phyloP scores from a whole-genome alignment of 1,140 invertebrate species.

The Aleiodes sp. region DNA sequence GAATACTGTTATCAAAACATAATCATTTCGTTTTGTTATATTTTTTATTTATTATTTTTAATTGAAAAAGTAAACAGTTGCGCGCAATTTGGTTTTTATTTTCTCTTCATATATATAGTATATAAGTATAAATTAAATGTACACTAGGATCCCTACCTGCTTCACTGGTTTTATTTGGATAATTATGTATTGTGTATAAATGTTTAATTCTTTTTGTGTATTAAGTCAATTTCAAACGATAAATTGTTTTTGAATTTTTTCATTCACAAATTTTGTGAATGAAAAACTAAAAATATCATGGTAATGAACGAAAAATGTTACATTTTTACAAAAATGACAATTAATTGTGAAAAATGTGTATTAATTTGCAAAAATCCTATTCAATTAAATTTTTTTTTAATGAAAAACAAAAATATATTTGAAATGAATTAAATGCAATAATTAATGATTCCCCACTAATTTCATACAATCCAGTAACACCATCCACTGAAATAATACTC shows the following conservation, averaged over 20 bases:
- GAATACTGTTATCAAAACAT: slow-evolving; percentile 38
- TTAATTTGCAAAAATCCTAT: too few species aligned
- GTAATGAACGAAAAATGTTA: too few species aligned
- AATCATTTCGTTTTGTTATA: slow-evolving; percentile 15
- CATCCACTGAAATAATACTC: slow-evolving; percentile 50
- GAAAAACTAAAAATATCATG: too few species aligned
- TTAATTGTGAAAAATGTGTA: too few species aligned
- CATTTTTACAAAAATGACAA: too few species aligned
- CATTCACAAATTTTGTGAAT: too few species aligned
- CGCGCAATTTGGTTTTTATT: slow-evolving; percentile 29
- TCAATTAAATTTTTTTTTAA: neutral
- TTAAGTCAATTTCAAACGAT: too few species aligned
- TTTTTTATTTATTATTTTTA: slow-evolving; percentile 22
- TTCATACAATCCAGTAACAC: slow-evolving; percentile 43
- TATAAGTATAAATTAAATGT: slow-evolving; percentile 43
- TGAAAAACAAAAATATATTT: slow-evolving; percentile 15
- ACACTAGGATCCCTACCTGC: slow-evolving; percentile 51
- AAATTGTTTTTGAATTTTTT: too few species aligned
- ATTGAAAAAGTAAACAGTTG: neutral
- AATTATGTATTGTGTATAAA: too few species aligned
- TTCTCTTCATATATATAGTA: slow-evolving; percentile 37
- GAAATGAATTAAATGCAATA: slow-evolving; percentile 20
- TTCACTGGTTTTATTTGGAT: too few species aligned
- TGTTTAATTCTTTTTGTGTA: too few species aligned
- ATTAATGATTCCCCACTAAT: slow-evolving; percentile 37